A percentile compares a stretch with the other conserved stretches of the same genome.
Conservation (phyloP, 2,888 invertebrate species). For the Drosophila nigritarsus region DNA sequence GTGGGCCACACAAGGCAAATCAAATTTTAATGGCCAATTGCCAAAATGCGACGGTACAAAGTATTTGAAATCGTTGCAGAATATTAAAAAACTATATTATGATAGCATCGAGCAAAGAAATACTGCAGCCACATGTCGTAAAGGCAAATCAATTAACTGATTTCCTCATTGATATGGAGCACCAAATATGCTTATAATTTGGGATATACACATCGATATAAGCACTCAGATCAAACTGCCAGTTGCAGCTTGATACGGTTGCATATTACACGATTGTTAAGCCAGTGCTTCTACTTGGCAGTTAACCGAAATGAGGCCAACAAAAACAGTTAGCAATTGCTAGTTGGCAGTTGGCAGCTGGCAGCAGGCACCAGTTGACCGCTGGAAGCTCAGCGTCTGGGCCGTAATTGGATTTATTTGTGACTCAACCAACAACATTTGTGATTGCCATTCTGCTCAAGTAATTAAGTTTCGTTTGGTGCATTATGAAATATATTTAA, state of each 20-base stretch:
- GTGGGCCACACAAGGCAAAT: slow-evolving; percentile 65
- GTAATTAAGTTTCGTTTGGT: slow-evolving; percentile 45
- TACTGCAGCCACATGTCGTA: slow-evolving; percentile 65
- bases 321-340: slow-evolving; percentile 43
- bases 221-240: slow-evolving; percentile 21
- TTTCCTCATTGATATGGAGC: slow-evolving; percentile 9
- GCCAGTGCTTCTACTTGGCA: slow-evolving; percentile 7
- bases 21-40: slow-evolving; percentile 77
- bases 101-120: slow-evolving; percentile 29
- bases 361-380: slow-evolving; percentile 29
- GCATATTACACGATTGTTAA: slow-evolving; percentile 2
- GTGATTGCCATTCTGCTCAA: slow-evolving; percentile 23
- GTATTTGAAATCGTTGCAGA: slow-evolving; percentile 48
- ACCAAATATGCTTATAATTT: slow-evolving; percentile 10
- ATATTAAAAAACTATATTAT: slow-evolving; percentile 74
- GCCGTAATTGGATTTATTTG: slow-evolving; percentile 56
- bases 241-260: slow-evolving; percentile 27
- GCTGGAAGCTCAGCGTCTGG: slow-evolving; percentile 17
- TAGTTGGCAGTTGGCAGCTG: slow-evolving; percentile 11
- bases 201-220: background rate
- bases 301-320: slow-evolving; percentile 37
- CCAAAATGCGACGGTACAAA: slow-evolving; percentile 47
- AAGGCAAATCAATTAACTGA: slow-evolving; percentile 74
- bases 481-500: slow-evolving; percentile 1
- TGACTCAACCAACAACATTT: slow-evolving; percentile 15